Evolutionary conservation across 1,140 invertebrate species (phyloP).

Genomic region (Brachionus asplanchnoidis): DNA sequence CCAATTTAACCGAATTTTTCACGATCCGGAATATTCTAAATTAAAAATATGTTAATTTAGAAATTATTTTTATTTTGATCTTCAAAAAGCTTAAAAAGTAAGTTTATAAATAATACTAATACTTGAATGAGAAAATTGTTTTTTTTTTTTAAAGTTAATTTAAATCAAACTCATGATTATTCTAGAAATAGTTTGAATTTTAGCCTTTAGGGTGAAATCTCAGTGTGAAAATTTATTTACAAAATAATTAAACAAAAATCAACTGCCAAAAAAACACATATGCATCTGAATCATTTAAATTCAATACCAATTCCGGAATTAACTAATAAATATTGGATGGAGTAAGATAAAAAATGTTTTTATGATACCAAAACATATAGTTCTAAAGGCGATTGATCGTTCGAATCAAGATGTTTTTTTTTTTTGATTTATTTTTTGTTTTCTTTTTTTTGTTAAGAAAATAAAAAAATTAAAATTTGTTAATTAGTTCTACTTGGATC

Average conservation of each 20-base stretch:
- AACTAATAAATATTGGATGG: slow-evolving; percentile 28
- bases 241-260: not conserved
- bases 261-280: not conserved
- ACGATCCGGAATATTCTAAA: not conserved
- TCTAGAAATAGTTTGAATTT: not conserved
- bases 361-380: not conserved
- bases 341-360: not conserved
- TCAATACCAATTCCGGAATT: not conserved
- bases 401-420: not conserved
- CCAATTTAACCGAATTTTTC: not conserved
- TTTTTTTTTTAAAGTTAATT: not conserved
- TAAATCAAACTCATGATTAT: not conserved
- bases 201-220: not conserved
- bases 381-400: not conserved
- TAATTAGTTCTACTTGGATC: not conserved
- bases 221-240: not conserved
- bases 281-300: not conserved
- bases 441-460: not conserved
- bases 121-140: not conserved
- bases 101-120: not conserved
- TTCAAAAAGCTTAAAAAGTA: not conserved
- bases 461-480: not conserved
- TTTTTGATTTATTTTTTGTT: slow-evolving; percentile 19
- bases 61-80: slow-evolving; percentile 2
- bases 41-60: not conserved